Evolutionary conservation across 2,797 vertebrate species (phyloP).

Genomic region (Microtus agrestis): DNA sequence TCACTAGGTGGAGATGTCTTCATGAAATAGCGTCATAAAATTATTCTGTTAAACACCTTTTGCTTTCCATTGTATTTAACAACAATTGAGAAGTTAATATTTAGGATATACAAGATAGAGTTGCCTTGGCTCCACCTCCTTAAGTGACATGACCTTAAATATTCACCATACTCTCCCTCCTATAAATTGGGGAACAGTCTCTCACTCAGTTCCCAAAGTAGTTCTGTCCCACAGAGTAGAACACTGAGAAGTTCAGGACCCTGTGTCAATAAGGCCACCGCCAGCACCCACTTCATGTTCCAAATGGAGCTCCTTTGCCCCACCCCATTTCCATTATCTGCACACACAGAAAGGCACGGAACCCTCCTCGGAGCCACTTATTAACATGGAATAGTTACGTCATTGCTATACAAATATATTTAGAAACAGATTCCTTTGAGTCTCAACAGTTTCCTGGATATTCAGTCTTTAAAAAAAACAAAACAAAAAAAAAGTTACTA

Average conservation of each 20-base stretch:
- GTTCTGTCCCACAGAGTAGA: not conserved
- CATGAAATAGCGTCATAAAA: not conserved
- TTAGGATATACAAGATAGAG: not conserved
- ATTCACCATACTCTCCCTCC: not conserved
- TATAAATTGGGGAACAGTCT: not conserved
- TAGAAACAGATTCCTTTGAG: slow-evolving; percentile 69
- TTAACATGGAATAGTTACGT: slow-evolving; percentile 39
- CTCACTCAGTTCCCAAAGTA: not conserved
- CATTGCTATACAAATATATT: slow-evolving; percentile 68
- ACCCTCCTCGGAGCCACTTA: slow-evolving; percentile 25
- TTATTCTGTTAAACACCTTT: not conserved
- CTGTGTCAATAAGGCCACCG: not conserved
- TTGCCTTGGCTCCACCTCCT: not conserved
- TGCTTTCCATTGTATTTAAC: not conserved
- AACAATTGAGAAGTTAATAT: not conserved
- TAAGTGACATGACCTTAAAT: not conserved
- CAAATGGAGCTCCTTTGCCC: not conserved
- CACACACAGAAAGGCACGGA: slow-evolving; percentile 23
- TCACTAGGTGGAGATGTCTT: not conserved
- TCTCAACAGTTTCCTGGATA: slow-evolving; percentile 65
- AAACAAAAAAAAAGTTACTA: not conserved
- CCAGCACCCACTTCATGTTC: not conserved
- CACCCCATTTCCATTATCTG: not conserved
- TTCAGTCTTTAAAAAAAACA: slow-evolving; percentile 30
- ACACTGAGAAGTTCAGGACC: not conserved